These are phyloP conservation scores for Sebastes diaconus DNA, from an alignment of 2,797 vertebrate species.

Conservation along the genomic window DNA sequence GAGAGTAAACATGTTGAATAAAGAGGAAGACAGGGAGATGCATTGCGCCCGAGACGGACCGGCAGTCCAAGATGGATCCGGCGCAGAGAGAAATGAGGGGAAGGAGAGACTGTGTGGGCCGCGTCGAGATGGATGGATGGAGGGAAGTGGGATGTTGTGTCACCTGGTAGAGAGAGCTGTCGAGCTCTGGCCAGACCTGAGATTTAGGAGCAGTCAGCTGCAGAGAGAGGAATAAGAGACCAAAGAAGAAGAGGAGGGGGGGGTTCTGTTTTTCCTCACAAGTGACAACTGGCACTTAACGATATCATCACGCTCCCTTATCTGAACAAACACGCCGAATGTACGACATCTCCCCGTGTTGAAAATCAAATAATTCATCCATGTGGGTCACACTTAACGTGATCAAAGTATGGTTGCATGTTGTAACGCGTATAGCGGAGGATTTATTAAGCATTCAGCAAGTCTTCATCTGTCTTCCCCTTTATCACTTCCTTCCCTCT, in stretches of 20 bases:
- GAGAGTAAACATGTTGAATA: conserved; percentile 38
- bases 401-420: conserved; percentile 52
- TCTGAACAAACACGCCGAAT: conserved; percentile 57
- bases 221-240: conserved; percentile 49
- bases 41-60: conserved; percentile 29
- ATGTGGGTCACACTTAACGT: conserved; percentile 41
- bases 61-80: conserved; percentile 42
- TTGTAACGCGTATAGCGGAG: neutral
- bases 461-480: conserved; percentile 47
- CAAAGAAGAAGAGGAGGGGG: neutral
- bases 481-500: conserved; percentile 55
- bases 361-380: conserved; percentile 53
- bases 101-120: conserved; percentile 50
- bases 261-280: conserved; percentile 24
- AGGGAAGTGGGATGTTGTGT: conserved; percentile 60
- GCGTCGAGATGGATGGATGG: conserved; percentile 53
- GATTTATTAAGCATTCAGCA: conserved; percentile 51
- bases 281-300: conserved; percentile 60
- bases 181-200: conserved; percentile 40
- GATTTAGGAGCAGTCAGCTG: conserved; percentile 69
- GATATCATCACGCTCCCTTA: conserved; percentile 46
- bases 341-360: conserved; percentile 9
- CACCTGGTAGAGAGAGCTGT: conserved; percentile 70
- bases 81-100: conserved; percentile 36
- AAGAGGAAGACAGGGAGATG: conserved; percentile 42